Base-by-base conservation (phyloP, 2,797 vertebrate genomes). In the Lacerta viridis region DNA sequence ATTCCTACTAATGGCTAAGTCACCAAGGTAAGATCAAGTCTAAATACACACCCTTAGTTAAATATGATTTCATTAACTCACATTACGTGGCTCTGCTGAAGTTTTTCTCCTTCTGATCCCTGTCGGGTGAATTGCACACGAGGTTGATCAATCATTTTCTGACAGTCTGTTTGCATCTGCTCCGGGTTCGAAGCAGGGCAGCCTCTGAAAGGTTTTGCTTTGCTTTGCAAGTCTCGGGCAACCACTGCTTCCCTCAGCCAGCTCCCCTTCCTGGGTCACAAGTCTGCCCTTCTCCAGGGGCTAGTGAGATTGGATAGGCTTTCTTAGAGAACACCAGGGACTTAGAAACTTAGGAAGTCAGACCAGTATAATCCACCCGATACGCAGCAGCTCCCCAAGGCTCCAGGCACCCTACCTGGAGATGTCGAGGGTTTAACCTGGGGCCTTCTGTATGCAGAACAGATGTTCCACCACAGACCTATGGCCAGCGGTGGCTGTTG, bases 1-100 rank as follows among this genome's bases (percentile, higher is more conserved):
- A 98, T 98, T 98, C 97, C 97, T 95, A 94, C 97, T 98, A 98
- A 98, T 98, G 97, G 97, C 97, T 97, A 97, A 98, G 97, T 98
- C 97, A 97, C 97, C 96, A 97, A 96, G 95, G 97, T 97, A 97
- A 98, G 97, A 97, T 96, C 96, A 96, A 97, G 93, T 96, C 97
- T 97, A 97, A 97, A 97, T 93, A 98, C 97, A 97, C 97, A 95
- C 97, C 97, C 97, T 96, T 96, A 96, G 95, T 97, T 97, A 97
- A 97, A 97, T 96, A 97, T 96, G 95, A 96, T 96, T 97, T 97
- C 96, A 97, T 97, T 96, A 97, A 97, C 97, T 97, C 96, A 92
- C 93, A 96, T 97, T 97, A 97, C 89, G 6, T 95, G 96, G 97
- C 95, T 95, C 93, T 88, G 92, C 91, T 90, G 94, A 95, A 94